A percentile compares a stretch with the other conserved stretches of the same genome.
phyloP scores from a whole-genome alignment of 2,113 vertebrate species.

The Polypterus senegalus region DNA sequence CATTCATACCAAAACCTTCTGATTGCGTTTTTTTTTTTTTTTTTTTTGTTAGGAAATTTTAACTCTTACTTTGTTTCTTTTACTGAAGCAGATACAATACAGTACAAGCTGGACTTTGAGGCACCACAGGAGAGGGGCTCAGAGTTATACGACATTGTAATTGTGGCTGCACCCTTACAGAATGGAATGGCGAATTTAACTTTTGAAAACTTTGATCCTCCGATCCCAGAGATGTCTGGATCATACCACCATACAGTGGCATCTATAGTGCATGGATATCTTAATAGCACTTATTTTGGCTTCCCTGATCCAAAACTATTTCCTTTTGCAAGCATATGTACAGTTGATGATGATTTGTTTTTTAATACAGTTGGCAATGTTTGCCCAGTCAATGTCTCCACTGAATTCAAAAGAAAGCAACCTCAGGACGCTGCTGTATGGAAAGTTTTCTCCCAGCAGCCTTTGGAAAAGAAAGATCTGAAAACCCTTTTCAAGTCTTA shows the following conservation, averaged over 20 bases:
- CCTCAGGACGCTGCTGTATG: slow-evolving; percentile 86
- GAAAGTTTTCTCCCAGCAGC: slow-evolving; percentile 74
- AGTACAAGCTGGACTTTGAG: slow-evolving; percentile 70
- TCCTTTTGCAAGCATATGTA: slow-evolving; percentile 78
- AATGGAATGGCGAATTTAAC: slow-evolving; percentile 51
- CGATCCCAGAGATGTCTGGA: slow-evolving; percentile 46
- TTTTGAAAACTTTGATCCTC: slow-evolving; percentile 64
- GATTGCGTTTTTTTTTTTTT: neutral
- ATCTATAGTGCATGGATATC: slow-evolving; percentile 86
- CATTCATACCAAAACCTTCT: slow-evolving; percentile 2
- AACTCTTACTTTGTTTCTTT: too few species aligned
- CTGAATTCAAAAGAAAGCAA: slow-evolving; percentile 77
- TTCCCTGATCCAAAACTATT: slow-evolving; percentile 88
- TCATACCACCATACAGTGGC: slow-evolving; percentile 70
- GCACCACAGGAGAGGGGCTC: slow-evolving; percentile 42
- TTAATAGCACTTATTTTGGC: slow-evolving; percentile 89
- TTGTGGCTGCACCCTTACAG: slow-evolving; percentile 75
- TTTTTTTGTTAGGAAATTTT: neutral
- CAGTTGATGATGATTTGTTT: slow-evolving; percentile 64
- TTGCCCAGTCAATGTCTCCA: slow-evolving; percentile 79
- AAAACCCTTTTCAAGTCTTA: slow-evolving; percentile 94
- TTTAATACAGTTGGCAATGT: slow-evolving; percentile 77
- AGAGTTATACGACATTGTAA: slow-evolving; percentile 74
- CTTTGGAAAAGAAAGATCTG: slow-evolving; percentile 69
- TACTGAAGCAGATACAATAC: slow-evolving; percentile 53